These are phyloP conservation scores for Autographa gamma DNA, from an alignment of 2,888 invertebrate genomes.

Conservation along the genomic window DNA sequence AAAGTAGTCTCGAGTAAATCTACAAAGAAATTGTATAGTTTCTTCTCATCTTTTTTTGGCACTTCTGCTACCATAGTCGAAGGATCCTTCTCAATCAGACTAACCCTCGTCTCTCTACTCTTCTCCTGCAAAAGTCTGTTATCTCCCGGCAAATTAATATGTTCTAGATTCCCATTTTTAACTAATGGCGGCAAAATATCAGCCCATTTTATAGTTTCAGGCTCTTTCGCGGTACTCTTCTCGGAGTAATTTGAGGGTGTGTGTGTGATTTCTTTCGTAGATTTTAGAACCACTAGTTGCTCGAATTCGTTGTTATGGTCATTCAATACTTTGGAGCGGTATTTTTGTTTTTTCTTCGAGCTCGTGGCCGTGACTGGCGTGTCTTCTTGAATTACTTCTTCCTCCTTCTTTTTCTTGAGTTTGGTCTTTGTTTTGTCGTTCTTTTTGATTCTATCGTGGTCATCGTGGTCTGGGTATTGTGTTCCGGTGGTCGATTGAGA, in stretches of 20 bases:
- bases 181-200: constrained; percentile 7
- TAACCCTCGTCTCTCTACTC: constrained; percentile 43
- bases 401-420: constrained; percentile 18
- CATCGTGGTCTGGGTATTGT: constrained; percentile 65
- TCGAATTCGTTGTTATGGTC: constrained; percentile 51
- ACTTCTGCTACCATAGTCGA: constrained; percentile 57
- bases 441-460: constrained; percentile 10
- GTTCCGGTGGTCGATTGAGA: constrained; percentile 73
- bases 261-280: constrained; percentile 64
- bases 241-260: constrained; percentile 70
- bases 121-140: constrained; percentile 26
- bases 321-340: constrained; percentile 61
- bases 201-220: constrained; percentile 21
- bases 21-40: constrained; percentile 75
- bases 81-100: constrained; percentile 54
- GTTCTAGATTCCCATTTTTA: neutral
- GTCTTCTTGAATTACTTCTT: constrained; percentile 5
- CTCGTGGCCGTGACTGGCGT: neutral
- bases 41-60: constrained; percentile 59
- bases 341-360: constrained; percentile 53
- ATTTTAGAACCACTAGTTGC: constrained; percentile 66
- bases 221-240: neutral
- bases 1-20: constrained; percentile 75
- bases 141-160: neutral
- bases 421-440: constrained; percentile 15